Conservation (phyloP, 2,797 vertebrate genomes). For the Alcedo quadribrachys region DNA sequence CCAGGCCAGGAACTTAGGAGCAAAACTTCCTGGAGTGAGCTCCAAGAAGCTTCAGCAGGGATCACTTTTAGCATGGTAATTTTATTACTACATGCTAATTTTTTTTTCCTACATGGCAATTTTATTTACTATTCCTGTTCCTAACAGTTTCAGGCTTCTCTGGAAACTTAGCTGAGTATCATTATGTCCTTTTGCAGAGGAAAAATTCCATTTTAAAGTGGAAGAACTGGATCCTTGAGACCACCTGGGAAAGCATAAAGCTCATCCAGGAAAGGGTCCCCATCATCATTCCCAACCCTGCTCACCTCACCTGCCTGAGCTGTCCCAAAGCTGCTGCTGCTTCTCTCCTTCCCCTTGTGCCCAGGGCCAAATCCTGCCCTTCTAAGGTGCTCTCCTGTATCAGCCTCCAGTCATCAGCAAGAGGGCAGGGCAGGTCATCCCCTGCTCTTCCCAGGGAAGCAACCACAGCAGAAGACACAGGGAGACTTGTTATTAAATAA, state of each 20-base stretch:
- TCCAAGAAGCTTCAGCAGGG: neutral
- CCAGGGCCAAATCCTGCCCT: neutral
- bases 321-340: neutral
- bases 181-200: neutral
- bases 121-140: neutral
- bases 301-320: neutral
- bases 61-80: neutral
- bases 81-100: neutral
- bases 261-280: neutral
- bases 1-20: neutral
- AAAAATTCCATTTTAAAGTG: neutral
- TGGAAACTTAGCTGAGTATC: neutral
- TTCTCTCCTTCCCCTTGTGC: fast-evolving
- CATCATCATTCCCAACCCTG: neutral
- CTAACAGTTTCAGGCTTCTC: neutral
- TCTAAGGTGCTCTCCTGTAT: neutral
- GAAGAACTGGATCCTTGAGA: neutral
- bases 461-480: neutral
- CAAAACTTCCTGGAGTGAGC: neutral
- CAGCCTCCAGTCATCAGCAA: fast-evolving
- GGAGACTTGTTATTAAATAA: neutral
- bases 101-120: neutral
- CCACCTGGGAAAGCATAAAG: neutral
- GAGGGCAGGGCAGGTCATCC: neutral
- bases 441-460: neutral